These are phyloP conservation scores for Pempheris klunzingeri DNA, from an alignment of 2,797 vertebrate species.

Conservation along the genomic window DNA sequence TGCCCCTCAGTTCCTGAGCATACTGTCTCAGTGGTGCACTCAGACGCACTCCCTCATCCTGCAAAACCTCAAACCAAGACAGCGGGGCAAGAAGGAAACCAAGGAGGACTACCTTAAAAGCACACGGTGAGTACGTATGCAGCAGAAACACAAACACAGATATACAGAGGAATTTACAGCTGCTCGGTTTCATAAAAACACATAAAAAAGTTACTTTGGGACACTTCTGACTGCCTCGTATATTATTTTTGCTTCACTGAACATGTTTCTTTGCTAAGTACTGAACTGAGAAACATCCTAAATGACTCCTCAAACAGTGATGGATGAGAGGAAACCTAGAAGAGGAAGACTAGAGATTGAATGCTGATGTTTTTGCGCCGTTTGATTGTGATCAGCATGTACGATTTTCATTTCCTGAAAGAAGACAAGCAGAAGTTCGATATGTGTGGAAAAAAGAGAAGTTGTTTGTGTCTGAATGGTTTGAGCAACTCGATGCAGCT, in stretches of 20 bases:
- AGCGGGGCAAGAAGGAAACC: conserved; percentile 97
- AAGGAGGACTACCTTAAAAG: conserved; percentile 98
- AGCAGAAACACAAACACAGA: neutral
- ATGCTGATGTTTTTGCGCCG: conserved; percentile 9
- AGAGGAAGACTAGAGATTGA: conserved; percentile 11
- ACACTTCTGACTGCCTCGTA: neutral
- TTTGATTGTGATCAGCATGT: conserved; percentile 22
- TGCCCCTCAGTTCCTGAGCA: conserved; percentile 91
- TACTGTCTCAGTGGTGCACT: conserved; percentile 97
- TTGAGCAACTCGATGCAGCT: neutral
- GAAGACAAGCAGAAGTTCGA: conserved; percentile 9
- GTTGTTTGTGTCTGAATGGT: neutral
- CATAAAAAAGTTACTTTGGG: neutral
- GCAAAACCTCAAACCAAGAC: conserved; percentile 97
- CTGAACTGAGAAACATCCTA: neutral
- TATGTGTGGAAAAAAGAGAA: neutral
- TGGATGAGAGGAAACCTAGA: conserved; percentile 30
- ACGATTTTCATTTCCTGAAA: conserved; percentile 36
- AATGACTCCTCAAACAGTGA: conserved; percentile 30
- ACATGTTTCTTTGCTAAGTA: conserved; percentile 17
- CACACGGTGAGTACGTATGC: conserved; percentile 89
- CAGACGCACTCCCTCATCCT: conserved; percentile 98
- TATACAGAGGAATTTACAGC: neutral
- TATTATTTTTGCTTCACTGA: conserved; percentile 21
- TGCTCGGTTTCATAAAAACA: conserved; percentile 5